Conservation (phyloP, 2,888 invertebrate genomes). For the Hirtodrosophila trivittata region DNA sequence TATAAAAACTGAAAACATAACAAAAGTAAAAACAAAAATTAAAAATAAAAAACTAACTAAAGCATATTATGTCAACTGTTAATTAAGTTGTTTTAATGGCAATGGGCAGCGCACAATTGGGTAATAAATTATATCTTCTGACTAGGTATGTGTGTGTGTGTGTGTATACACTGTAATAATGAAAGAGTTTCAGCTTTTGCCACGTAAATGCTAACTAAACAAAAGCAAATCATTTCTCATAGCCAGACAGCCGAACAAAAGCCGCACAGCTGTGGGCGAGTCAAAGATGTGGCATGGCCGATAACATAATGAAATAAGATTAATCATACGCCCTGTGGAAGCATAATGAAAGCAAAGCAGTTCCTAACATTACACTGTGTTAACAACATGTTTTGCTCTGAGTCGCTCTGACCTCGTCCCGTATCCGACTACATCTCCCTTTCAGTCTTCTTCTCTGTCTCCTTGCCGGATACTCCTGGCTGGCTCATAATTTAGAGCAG, state of each 20-base stretch:
- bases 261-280: conserved; percentile 42
- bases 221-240: conserved; percentile 72
- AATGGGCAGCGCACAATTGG: conserved; percentile 29
- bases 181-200: conserved; percentile 41
- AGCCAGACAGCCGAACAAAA: conserved; percentile 51
- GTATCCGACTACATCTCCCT: not conserved
- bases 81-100: conserved; percentile 75
- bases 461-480: not conserved
- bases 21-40: conserved; percentile 43
- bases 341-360: conserved; percentile 57
- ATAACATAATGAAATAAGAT: conserved; percentile 74
- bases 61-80: conserved; percentile 78
- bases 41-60: conserved; percentile 68
- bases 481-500: conserved; percentile 49
- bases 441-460: not conserved
- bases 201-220: conserved; percentile 52
- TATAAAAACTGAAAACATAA: conserved; percentile 25
- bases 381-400: conserved; percentile 58
- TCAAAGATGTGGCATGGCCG: conserved; percentile 51
- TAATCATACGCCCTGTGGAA: conserved; percentile 74
- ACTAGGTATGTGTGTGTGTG: not conserved
- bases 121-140: conserved; percentile 58
- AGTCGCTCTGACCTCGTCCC: not conserved
- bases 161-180: conserved; percentile 21
- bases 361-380: conserved; percentile 47